Evolutionary conservation across 2,797 vertebrate genomes (phyloP).

Genomic region (Eulemur rubriventer): DNA sequence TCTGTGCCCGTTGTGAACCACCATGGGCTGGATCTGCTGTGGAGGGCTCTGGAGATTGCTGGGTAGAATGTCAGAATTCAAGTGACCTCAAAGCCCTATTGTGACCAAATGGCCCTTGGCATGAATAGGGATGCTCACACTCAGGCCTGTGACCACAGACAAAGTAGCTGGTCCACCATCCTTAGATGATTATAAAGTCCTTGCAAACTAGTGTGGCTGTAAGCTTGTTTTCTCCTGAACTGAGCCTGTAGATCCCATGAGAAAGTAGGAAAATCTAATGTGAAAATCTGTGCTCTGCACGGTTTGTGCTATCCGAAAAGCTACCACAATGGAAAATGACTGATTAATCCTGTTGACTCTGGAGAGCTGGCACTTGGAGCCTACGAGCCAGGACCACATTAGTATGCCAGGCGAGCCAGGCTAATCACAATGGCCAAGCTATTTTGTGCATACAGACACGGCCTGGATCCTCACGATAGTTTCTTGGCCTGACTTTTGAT

Average conservation of each 20-base stretch:
- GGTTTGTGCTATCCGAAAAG: not conserved
- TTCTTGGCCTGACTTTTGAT: slow-evolving; percentile 22
- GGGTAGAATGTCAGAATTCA: slow-evolving; percentile 73
- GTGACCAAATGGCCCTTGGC: slow-evolving; percentile 73
- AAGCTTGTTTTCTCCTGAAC: slow-evolving; percentile 49
- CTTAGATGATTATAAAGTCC: not conserved
- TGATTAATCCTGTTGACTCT: not conserved
- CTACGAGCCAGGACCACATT: not conserved
- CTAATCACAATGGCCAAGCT: not conserved
- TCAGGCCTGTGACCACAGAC: not conserved
- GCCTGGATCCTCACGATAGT: not conserved
- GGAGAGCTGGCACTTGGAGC: not conserved
- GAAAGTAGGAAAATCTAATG: not conserved
- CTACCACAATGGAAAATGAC: not conserved
- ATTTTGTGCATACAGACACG: not conserved
- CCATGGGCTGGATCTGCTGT: not conserved
- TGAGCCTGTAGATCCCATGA: not conserved
- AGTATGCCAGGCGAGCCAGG: not conserved
- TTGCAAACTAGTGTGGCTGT: slow-evolving; percentile 58
- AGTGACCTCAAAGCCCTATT: slow-evolving; percentile 76
- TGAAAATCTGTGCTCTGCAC: not conserved
- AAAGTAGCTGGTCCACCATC: slow-evolving; percentile 49
- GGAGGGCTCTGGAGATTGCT: slow-evolving; percentile 32
- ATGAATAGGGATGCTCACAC: slow-evolving; percentile 72
- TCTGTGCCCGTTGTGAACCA: slow-evolving; percentile 49